Evolutionary conservation across 2,113 vertebrate species (phyloP), one percentile per base, ranked within the genome.

Genomic region (Pygoscelis antarcticus): DNA sequence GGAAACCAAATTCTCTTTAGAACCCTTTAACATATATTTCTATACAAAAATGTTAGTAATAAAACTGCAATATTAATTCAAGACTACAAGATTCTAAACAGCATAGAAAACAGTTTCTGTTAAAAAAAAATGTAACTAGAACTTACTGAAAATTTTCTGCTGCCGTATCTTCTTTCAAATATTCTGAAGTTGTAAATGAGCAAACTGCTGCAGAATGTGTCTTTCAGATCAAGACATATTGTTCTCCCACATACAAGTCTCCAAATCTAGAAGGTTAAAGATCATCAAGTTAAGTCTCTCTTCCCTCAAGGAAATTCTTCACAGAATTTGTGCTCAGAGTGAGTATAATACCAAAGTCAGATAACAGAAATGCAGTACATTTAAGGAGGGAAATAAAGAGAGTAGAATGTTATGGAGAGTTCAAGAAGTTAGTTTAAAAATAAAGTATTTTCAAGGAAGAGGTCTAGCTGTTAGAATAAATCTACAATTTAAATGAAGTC

Each of bases 131-230:
- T 55, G 36, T 54, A 93, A 86, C 38, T 78, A 49, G 57, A 93
- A 98, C 98, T 98, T 98, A 98, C 98, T 44, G 98, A 98, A 98
- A 98, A 98, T 97, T 99, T 99, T 96, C 98, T 98, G 97, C 98
- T 99, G 88, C 98, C 98, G 16, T 98, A 99, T 98, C 98, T 98
- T 98, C 98, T 98, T 97, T 99, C 98, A 98, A 98, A 98, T 97
- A 98, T 98, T 91, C 98, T 98, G 55, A 98, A 98, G 96, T 98
- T 98, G 97, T 99, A 99, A 95, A 99, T 98, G 52, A 98, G 98
- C 62, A 99, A 95, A 91, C 98, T 98, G 96, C 98, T 98, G 96
- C 98, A 98, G 97, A 99, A 99, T 36, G 98, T 97, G 71, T 99
- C 98, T 96, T 99, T 98, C 93, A 99, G 92, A 97, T 99, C 98